Conservation (phyloP, 2,113 vertebrate species). For the Rutilus rutilus region DNA sequence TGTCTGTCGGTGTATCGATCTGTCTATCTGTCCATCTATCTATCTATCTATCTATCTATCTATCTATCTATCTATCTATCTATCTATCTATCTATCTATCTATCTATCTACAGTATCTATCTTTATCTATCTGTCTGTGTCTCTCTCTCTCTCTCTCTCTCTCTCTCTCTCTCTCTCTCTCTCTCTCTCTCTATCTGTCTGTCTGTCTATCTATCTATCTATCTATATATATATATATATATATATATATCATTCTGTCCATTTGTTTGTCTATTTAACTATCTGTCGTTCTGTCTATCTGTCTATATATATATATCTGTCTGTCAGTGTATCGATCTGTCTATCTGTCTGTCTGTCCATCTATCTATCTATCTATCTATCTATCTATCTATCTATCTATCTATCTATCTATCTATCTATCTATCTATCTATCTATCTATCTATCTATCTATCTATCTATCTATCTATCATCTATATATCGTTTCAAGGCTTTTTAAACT, state of each 20-base stretch:
- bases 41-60: neutral
- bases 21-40: too few relatives aligned
- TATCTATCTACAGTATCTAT: neutral
- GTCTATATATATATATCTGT: neutral
- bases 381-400: neutral
- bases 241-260: too few relatives aligned
- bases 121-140: too few relatives aligned
- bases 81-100: neutral
- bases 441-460: too few relatives aligned
- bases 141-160: too few relatives aligned
- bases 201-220: too few relatives aligned
- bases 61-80: rapidly evolving
- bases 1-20: neutral
- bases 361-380: neutral
- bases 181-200: too few relatives aligned
- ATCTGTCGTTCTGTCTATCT: too few relatives aligned
- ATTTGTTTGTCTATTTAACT: too few relatives aligned
- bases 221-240: too few relatives aligned
- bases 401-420: neutral
- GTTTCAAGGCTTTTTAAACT: too few relatives aligned
- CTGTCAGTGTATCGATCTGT: neutral
- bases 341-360: neutral
- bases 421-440: neutral
- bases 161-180: too few relatives aligned
- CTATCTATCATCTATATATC: neutral